Evolutionary conservation across 1,140 invertebrate species (phyloP).

Genomic region (Teleogryllus occipitalis): DNA sequence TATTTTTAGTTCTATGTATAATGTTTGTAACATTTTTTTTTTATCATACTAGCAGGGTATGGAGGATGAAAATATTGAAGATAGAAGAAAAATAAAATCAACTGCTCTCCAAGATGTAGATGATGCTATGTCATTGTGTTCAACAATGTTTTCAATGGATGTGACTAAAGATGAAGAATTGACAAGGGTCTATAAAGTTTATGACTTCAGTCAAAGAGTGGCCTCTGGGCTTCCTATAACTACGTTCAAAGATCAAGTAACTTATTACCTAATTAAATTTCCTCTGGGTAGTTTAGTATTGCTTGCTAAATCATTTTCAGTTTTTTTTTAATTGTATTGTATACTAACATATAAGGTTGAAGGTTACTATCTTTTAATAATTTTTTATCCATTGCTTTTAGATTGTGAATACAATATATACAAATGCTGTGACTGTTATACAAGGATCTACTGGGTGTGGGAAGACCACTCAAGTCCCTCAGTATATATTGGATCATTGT

Average conservation of each 20-base stretch:
- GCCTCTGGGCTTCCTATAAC: not conserved
- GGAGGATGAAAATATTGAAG: not conserved
- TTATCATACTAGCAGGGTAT: not conserved
- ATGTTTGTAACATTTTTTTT: too few relatives aligned
- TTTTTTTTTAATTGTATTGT: not conserved
- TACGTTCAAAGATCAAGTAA: not conserved
- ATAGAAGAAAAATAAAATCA: too few relatives aligned
- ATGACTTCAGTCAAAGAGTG: not conserved
- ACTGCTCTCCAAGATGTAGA: not conserved
- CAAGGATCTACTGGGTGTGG: conserved; percentile 79
- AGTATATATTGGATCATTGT: conserved; percentile 75
- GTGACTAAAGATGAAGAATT: not conserved
- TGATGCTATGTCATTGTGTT: not conserved
- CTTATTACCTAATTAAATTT: too few relatives aligned
- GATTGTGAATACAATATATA: conserved; percentile 53
- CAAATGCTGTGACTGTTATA: conserved; percentile 67
- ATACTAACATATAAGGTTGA: not conserved
- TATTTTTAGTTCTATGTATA: too few relatives aligned
- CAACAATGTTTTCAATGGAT: not conserved
- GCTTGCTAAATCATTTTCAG: not conserved
- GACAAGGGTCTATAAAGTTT: not conserved
- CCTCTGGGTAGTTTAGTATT: too few relatives aligned
- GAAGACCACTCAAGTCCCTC: conserved; percentile 78
- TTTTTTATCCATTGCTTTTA: conserved; percentile 28
- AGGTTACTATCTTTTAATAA: not conserved